Base-by-base conservation (phyloP, 2,888 invertebrate genomes). In the Tuberolachnus salignus region DNA sequence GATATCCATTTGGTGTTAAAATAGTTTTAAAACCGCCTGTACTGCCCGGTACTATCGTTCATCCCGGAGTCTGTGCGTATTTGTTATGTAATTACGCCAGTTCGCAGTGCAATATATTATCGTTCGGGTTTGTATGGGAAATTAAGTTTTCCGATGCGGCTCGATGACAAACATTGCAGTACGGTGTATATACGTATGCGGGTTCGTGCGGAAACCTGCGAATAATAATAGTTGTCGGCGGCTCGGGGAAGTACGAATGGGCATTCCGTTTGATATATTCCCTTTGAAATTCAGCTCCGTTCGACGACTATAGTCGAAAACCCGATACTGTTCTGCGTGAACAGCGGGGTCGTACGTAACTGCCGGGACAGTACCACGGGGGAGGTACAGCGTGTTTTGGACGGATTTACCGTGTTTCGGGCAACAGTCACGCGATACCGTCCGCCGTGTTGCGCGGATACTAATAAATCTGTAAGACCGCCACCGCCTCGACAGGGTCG, bases 261-360 rank as follows among this genome's bases (percentile, higher is more conserved):
- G 21, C 0, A 26, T 26, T 49, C 4, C 59, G 26, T 59, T 72
- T 26, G 19, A 49, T 72, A 49, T 72, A 61, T 72, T 72, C 61
- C 23, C 72, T 72, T 72, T 61, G 61, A 72, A 72, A 61, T 72
- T 49, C 19, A 61, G 61, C 19, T 61, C 61, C 49, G 72, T 49
- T 11, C 11, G 59, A 34, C 49, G 49, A 72, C 72, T 61, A 61
- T 34, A 26, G 10, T 21, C 13, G 71, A 71, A 59, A 59, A 59
- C 59, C 9, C 59, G 57, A 71, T 59, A 71, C 46, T 23, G 53
- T 59, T 19, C 13, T 49, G 23, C 57, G 13, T n/a, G 23, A 49
- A 34, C 6, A 3, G 34, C 34, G 34, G 34, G 34, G 34, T 34
- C n/a, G 34, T 34, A 6, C 6, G 34, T 34, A 6, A 4, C 3